These are phyloP conservation scores for Sylvia atricapilla DNA, from an alignment of 2,113 vertebrate species.

Conservation along the genomic window DNA sequence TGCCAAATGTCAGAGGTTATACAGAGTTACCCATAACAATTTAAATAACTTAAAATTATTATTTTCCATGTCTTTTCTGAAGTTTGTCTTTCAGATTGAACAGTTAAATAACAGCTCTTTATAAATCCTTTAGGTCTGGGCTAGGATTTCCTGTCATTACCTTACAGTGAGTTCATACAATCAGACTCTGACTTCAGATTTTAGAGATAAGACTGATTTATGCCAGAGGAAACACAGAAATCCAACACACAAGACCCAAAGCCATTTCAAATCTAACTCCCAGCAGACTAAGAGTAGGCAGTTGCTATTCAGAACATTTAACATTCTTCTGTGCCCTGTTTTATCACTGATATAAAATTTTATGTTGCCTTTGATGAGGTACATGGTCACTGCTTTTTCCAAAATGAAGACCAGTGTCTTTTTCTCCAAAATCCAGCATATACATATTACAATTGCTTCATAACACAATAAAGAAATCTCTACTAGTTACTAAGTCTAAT, in stretches of 20 bases:
- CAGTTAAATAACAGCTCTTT: neutral
- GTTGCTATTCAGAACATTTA: neutral
- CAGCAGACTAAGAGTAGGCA: neutral
- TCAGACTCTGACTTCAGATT: neutral
- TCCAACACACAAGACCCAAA: neutral
- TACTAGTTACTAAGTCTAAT: neutral
- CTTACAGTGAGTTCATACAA: neutral
- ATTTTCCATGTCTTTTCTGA: neutral
- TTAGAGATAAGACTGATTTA: neutral
- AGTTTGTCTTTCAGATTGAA: neutral
- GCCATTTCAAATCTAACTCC: neutral
- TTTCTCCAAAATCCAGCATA: neutral
- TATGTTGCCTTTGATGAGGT: neutral
- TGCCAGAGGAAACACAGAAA: neutral
- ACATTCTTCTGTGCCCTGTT: neutral
- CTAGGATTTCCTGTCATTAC: neutral
- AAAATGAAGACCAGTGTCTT: neutral
- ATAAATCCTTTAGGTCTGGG: neutral
- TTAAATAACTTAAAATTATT: neutral
- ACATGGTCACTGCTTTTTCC: neutral
- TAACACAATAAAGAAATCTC: neutral
- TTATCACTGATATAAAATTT: neutral
- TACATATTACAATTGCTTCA: neutral
- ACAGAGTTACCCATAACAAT: neutral
- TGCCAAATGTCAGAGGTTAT: neutral